Conservation (phyloP, 2,888 invertebrate species). For the Nephrotoma appendiculata region DNA sequence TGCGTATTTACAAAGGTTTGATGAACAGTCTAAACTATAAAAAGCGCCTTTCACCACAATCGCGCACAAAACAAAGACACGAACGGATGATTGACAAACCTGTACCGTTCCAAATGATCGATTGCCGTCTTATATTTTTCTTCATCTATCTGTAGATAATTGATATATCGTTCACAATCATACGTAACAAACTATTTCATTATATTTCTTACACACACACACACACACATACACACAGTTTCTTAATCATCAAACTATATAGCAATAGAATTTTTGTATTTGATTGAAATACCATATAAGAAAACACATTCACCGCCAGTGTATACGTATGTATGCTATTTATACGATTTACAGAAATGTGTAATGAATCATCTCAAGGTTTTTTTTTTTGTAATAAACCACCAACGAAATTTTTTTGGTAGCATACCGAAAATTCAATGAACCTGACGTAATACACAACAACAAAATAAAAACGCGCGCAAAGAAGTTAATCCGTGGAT, state of each 20-base stretch:
- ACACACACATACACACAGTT: not conserved
- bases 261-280: not conserved
- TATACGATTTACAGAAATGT: not conserved
- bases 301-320: not conserved
- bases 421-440: not conserved
- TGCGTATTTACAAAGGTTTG: no score
- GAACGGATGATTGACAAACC: not conserved
- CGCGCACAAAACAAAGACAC: not conserved
- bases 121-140: not conserved
- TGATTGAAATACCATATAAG: not conserved
- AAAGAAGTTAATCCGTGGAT: not conserved
- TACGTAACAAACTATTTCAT: not conserved
- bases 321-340: not conserved
- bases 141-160: not conserved
- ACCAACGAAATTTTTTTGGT: not conserved
- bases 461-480: not conserved
- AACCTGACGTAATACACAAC: not conserved
- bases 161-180: not conserved
- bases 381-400: not conserved
- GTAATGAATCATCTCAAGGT: not conserved
- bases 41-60: not conserved
- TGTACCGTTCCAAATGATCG: not conserved
- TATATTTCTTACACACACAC: no score
- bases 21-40: not conserved
- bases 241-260: not conserved